phyloP scores from a whole-genome alignment of 2,797 vertebrate species.

The Erethizon dorsatum region DNA sequence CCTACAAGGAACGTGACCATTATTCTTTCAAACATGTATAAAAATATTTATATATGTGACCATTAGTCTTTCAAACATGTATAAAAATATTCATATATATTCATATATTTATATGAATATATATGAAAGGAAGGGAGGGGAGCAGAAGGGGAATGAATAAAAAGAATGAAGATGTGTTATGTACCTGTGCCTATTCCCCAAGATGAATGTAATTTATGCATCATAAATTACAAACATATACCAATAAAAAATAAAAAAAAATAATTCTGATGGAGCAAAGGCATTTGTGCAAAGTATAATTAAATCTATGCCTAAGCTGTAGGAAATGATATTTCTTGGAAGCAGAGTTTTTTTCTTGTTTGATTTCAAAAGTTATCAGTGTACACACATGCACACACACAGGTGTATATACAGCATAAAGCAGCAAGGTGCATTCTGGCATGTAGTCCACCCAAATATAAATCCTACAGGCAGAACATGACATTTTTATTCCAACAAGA shows the following conservation, averaged over 20 bases:
- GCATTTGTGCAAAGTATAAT: neutral
- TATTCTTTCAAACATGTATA: neutral
- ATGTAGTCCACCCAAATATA: constrained; percentile 6
- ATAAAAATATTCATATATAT: neutral
- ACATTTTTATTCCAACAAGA: constrained; percentile 7
- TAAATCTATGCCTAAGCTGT: neutral
- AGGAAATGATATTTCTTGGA: neutral
- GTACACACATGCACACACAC: neutral
- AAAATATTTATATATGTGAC: neutral
- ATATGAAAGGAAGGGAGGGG: neutral
- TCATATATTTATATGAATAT: neutral
- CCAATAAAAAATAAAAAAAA: neutral
- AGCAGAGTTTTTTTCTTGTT: neutral
- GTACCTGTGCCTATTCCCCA: neutral
- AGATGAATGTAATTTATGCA: neutral
- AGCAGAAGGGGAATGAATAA: neutral
- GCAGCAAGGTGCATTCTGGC: neutral
- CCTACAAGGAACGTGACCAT: neutral
- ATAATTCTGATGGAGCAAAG: neutral
- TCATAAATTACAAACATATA: neutral
- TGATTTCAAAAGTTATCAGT: constrained; percentile 2
- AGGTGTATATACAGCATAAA: neutral
- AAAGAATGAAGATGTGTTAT: neutral
- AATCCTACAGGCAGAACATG: neutral
- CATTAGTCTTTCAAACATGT: neutral